Conservation (phyloP, 2,113 vertebrate species). For the Sminthopsis crassicaudata region DNA sequence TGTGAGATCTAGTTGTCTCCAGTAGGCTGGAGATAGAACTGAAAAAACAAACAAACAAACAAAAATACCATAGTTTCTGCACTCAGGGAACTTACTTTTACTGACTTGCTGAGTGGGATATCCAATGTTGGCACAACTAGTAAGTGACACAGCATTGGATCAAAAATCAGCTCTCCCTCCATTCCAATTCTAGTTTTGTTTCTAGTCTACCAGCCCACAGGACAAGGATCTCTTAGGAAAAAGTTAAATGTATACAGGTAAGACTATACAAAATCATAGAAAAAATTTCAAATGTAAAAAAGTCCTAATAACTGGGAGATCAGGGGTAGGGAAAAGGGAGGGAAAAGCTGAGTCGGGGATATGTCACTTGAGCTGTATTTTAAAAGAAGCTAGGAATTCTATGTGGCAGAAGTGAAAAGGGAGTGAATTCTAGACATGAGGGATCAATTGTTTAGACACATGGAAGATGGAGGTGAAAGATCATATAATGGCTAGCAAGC, state of each 20-base stretch:
- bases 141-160: neutral
- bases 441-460: neutral
- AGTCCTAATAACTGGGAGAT: neutral
- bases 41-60: too few species aligned
- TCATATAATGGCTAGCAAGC: neutral
- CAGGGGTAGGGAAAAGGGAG: neutral
- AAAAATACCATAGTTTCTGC: neutral
- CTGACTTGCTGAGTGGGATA: neutral
- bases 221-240: neutral
- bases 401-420: neutral
- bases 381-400: neutral
- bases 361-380: neutral
- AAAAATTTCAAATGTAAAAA: neutral
- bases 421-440: neutral
- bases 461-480: neutral
- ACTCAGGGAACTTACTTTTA: neutral
- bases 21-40: neutral
- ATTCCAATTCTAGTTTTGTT: neutral
- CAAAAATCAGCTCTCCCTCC: neutral
- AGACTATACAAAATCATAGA: neutral
- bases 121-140: neutral
- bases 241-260: neutral
- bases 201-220: neutral
- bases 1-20: neutral
- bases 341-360: neutral